Conservation (phyloP, 2,797 vertebrate genomes). For the Hyperoplus lanceolatus region DNA sequence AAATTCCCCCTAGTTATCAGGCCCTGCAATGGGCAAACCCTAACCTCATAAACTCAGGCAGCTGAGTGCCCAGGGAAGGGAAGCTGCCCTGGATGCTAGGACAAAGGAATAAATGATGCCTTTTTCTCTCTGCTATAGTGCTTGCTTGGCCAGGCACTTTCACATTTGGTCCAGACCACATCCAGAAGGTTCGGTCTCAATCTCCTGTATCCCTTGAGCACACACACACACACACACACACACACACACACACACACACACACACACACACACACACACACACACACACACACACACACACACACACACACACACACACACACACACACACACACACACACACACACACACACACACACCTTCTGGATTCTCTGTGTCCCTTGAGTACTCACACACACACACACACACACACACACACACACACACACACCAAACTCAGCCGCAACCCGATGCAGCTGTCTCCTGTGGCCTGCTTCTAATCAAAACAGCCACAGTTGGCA, state of each 20-base stretch:
- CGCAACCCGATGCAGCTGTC: slow-evolving; percentile 65
- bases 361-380: background rate
- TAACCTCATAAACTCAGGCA: slow-evolving; percentile 37
- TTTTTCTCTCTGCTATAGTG: slow-evolving; percentile 18
- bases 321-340: too few species aligned
- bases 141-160: slow-evolving; percentile 28
- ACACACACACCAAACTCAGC: slow-evolving; percentile 5
- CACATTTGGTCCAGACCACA: slow-evolving; percentile 48
- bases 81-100: slow-evolving; percentile 27
- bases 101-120: slow-evolving; percentile 43
- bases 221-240: slow-evolving; percentile 40
- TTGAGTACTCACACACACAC: background rate
- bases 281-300: too few species aligned
- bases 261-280: too few species aligned
- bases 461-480: slow-evolving; percentile 65
- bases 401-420: too few species aligned
- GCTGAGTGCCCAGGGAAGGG: slow-evolving; percentile 16
- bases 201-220: slow-evolving; percentile 48
- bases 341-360: background rate
- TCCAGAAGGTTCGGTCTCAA: slow-evolving; percentile 63
- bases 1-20: slow-evolving; percentile 24
- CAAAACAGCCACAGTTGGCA: slow-evolving; percentile 67
- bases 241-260: background rate
- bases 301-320: too few species aligned
- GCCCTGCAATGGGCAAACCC: slow-evolving; percentile 22